Conservation (phyloP, 2,797 vertebrate species). For the Cygnus olor region DNA sequence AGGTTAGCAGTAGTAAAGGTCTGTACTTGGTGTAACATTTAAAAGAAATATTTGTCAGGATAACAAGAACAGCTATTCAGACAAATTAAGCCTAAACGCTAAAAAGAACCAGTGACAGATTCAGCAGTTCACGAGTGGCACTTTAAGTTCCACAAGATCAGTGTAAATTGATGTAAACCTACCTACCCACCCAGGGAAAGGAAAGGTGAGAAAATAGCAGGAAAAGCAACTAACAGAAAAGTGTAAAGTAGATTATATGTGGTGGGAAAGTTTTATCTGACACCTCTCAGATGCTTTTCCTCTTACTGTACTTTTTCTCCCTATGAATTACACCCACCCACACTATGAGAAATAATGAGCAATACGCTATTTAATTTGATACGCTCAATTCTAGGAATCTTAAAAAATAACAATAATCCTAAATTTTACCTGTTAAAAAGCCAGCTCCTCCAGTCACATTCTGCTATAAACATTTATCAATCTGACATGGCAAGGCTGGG, state of each 20-base stretch:
- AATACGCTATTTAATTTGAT: not conserved
- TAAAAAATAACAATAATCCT: not conserved
- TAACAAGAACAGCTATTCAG: not conserved
- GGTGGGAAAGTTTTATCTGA: conserved; percentile 66
- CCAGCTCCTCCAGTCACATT: conserved; percentile 69
- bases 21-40: conserved; percentile 9
- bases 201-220: conserved; percentile 60
- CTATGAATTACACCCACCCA: not conserved
- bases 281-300: conserved; percentile 35
- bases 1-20: conserved; percentile 19
- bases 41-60: conserved; percentile 41
- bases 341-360: not conserved
- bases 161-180: conserved; percentile 11
- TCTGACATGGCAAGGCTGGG: conserved; percentile 76
- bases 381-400: not conserved
- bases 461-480: conserved; percentile 83
- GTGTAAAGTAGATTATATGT: conserved; percentile 29
- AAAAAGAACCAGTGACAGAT: conserved; percentile 30
- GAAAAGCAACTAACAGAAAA: conserved; percentile 51
- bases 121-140: conserved; percentile 1
- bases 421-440: conserved; percentile 82
- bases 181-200: conserved; percentile 34
- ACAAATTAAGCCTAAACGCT: conserved; percentile 31
- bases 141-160: conserved; percentile 41
- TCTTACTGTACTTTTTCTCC: conserved; percentile 43